Base-by-base conservation (phyloP, 2,888 invertebrate genomes). In the Eupsilia transversa region DNA sequence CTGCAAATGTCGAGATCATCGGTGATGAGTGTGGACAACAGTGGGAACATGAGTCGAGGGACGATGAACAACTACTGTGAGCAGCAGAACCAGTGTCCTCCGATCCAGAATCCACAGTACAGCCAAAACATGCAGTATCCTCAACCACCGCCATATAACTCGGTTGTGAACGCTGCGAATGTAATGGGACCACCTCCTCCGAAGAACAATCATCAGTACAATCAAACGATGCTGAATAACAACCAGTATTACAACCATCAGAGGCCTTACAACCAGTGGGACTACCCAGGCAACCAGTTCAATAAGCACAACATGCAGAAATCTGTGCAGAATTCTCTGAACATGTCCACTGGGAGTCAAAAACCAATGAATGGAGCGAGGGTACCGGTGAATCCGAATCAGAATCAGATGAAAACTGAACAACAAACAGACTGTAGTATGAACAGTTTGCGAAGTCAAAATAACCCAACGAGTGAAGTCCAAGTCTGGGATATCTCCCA, bases 401-500 rank as follows among this genome's bases (percentile, higher is more conserved):
- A 94, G 63, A 94, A 92, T 75, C 94, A 94, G 76, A 88, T 94
- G 67, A 95, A 94, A 72, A 93, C 91, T 33, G 94, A 94, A 65
- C 97, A 97, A 68, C 97, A 97, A 74, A 97, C 97, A 77, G 96
- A 96, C 69, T 97, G 96, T 66, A 96, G 96, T 80, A 97, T 96
- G 94, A 95, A 95, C 70, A 95, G 96, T 75, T 94, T 97, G 74
- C 94, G 96, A 64, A 96, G 97, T 84, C 96, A 96, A 81, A 94
- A 94, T 30, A 94, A 95, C 52, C 95, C 94, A 63, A 89, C 95
- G 2, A 96, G 96, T 38, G 97, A 97, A 74, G 97, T 97, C 0
- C 97, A 97, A 90, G 97, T 97, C 74, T 97, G 97, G 93, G 97
- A 97, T 82, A 97, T 97, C 78, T 97, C 97, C 63, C 97, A 97